Percentiles rank a stretch among this genome's conserved stretches.
phyloP scores from a whole-genome alignment of 2,113 vertebrate species.

The Phocoena sinus region DNA sequence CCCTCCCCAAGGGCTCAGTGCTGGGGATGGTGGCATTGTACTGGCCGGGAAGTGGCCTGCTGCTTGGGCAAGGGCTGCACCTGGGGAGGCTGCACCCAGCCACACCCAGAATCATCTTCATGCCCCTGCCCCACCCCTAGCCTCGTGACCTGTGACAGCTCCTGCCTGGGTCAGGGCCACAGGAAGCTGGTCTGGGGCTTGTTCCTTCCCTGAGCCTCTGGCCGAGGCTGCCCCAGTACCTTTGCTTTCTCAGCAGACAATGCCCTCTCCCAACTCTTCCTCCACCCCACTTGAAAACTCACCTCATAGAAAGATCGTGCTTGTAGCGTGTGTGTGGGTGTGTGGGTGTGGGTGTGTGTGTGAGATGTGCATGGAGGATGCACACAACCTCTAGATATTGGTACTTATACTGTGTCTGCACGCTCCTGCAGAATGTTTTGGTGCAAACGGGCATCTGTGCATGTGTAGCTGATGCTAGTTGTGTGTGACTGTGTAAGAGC shows the following conservation, averaged over 20 bases:
- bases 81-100: conserved; percentile 36
- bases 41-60: conserved; percentile 59
- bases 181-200: not conserved
- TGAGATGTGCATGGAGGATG: not conserved
- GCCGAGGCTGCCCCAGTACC: not conserved
- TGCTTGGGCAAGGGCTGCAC: not conserved
- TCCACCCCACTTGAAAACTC: not conserved
- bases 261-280: not conserved
- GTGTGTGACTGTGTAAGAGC: not conserved
- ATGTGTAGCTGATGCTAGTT: not conserved
- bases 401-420: not conserved
- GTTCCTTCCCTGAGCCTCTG: not conserved
- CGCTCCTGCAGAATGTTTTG: not conserved
- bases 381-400: not conserved
- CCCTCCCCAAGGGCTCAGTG: not conserved
- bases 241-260: not conserved
- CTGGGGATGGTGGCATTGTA: conserved; percentile 31
- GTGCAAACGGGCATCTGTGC: not conserved
- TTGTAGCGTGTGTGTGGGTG: not conserved
- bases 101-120: conserved; percentile 51
- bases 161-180: not conserved
- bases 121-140: conserved; percentile 4
- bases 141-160: conserved; percentile 32
- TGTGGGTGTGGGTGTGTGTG: no score
- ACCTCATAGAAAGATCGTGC: not conserved